phyloP scores from a whole-genome alignment of 92 coral and sea anemone species.

The Palythoa caribaeorum region DNA sequence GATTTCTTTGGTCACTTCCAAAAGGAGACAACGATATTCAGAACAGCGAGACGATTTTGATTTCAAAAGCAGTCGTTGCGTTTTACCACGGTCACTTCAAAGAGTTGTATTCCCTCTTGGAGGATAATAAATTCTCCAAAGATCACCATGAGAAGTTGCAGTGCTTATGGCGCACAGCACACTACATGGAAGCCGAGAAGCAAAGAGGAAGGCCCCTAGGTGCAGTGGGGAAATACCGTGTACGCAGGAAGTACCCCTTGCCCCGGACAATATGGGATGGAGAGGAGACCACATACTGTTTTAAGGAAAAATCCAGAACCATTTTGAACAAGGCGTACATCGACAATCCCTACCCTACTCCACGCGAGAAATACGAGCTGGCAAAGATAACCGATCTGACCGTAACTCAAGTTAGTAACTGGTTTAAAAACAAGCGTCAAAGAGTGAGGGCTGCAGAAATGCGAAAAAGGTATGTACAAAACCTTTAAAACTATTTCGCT shows the following conservation, averaged over 20 bases:
- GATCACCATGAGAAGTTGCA: constrained; percentile 87
- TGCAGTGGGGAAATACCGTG: constrained; percentile 95
- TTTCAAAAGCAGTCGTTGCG: constrained; percentile 92
- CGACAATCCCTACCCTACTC: constrained; percentile 91
- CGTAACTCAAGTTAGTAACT: constrained; percentile 91
- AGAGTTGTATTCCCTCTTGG: constrained; percentile 86
- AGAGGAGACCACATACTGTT: constrained; percentile 94
- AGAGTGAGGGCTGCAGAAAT: constrained; percentile 91
- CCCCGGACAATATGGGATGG: constrained; percentile 98
- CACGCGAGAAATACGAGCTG: constrained; percentile 84
- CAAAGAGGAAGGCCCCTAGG: constrained; percentile 91
- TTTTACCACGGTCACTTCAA: constrained; percentile 86
- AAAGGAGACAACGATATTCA: constrained; percentile 77
- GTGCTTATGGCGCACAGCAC: constrained; percentile 93
- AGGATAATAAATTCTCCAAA: constrained; percentile 78
- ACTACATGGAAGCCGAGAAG: constrained; percentile 91
- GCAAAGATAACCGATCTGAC: constrained; percentile 94
- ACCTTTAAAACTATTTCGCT: constrained; percentile 4
- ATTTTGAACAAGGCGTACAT: constrained; percentile 90
- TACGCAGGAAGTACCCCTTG: constrained; percentile 90
- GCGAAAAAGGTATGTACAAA: constrained; percentile 76
- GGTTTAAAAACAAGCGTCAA: constrained; percentile 93
- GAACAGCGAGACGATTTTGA: constrained; percentile 83
- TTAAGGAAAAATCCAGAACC: constrained; percentile 88
- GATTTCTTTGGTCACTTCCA: constrained; percentile 98